Evolutionary conservation across 2,113 vertebrate species (phyloP), one percentile per base, ranked within the genome.

Genomic region (Silurus asotus): DNA sequence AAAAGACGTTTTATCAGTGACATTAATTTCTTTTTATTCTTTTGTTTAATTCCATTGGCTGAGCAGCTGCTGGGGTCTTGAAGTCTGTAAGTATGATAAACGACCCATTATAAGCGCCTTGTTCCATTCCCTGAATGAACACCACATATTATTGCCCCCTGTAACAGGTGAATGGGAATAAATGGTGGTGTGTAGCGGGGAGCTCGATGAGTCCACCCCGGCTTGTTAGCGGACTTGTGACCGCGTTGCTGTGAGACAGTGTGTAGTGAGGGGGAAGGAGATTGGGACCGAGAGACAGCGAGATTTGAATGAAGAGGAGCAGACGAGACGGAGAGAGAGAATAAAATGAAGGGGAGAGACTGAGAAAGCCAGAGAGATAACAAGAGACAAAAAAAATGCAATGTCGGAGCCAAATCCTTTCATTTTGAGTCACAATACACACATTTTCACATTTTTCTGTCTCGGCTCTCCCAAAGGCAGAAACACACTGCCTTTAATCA

Each of bases 61-160:
- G 69, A 85, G 83, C 59, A 80, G 67, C 51, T 49, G 84, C 64
- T 77, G 55, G 85, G 70, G 79, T 81, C 84, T 55, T 88, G 11
- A 56, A 20, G 64, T 79, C 59, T 80, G 70, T 65, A 72, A 56
- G 8, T 65, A 61, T 83, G 74, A 86, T 65, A 72, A 82, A 87
- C 79, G 75, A 72, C 83, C 19, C 70, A 49, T 74, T 74, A 20
- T 62, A 55, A 78, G 56, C 79, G 78, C 70, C 45, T 6, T 23
- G 62, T 86, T 86, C 79, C 25, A 75, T 55, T 25, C 56, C 61
- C n/a, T 75, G 72, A 88, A 61, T 82, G 82, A 82, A 85, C 48
- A 67, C 64, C 61, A 58, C 61, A 79, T 83, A 23, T 5, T 94
- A 94, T n/a, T 74, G 17, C 65, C 56, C 69, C 55, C 86, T 75